Base-by-base conservation (phyloP, 2,113 vertebrate species). In the Apodemus speciosus region DNA sequence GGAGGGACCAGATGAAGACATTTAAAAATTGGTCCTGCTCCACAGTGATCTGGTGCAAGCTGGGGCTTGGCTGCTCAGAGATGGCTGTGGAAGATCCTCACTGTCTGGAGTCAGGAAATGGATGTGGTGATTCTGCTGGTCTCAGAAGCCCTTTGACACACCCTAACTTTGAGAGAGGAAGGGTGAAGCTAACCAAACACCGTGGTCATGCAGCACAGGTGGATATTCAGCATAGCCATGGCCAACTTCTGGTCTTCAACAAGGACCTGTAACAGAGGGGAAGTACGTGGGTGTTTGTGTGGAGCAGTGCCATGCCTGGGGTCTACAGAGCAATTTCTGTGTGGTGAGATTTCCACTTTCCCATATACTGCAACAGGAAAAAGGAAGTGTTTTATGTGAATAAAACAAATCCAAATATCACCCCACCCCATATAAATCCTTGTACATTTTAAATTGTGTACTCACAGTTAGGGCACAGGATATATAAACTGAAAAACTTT, bases 1-100 rank as follows among this genome's bases (percentile, higher is more conserved):
- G 97, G 97, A 97, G 97, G 96, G 97, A 97, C 97, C 97, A 97
- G 96, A 97, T 97, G 97, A 97, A 97, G 96, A 97, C 97, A 97
- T 97, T 97, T 97, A 97, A 96, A 97, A 97, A 88, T 96, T 97
- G 96, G 94, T 96, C 92, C 96, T 88, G 92, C 96, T 97, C 96
- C 96, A 97, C 88, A 2, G 88, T 69, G 95, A 94, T 96, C 94
- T 4, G 9, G 96, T 81, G 92, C 90, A 80, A 93, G 86, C 93
- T 89, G 84, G 92, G 95, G 75, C 93, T 93, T 25, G 18, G 90
- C 96, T 93, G 90, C 75, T 85, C 38, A 3, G 81, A 88, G 81
- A 69, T 87, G 80, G 71, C 43, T 91, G 23, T 6, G 72, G 56
- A 90, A 43, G 69, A 58, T 71, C 40, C 49, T 79, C 38, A 85